Base-by-base conservation (phyloP, 2,113 vertebrate genomes). In the Lichenostomus cassidix region DNA sequence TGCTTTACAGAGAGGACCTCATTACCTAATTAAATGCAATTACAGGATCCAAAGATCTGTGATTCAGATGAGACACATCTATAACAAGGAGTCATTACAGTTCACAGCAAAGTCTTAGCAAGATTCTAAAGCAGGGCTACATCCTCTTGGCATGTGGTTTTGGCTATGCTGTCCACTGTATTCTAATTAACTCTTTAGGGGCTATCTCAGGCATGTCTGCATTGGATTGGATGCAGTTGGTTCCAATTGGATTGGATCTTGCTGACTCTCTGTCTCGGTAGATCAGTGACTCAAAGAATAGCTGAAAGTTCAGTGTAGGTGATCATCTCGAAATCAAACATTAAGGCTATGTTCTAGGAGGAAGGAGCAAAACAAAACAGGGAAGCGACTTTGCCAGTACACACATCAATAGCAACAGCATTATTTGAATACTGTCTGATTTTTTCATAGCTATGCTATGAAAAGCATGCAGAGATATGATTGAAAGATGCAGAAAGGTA, bases 21-120 rank as follows among this genome's bases (percentile, higher is more conserved):
- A 70, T 95, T 74, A 73, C 46, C 46, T 94, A 74, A 89, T 90
- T 94, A 92, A 89, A 74, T 81, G 59, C 58, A 83, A 81, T 96
- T 94, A 87, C 58, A 41, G 68, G 58, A 50, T 65, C 46, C 73
- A 83, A 86, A 81, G 89, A 74, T 41, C 44, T 74, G 75, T 87
- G 83, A 76, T 83, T 92, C 68, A 65, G 67, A 79, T 83, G 33
- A 80, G 41, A 50, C 63, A 58, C 35, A 39, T 87, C 44, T 79
- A 2, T 67, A 82, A 88, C 78, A 58, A 28, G 46, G 35, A 81
- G 56, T 84, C 82, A 50, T 70, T 70, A 70, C 56, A 75, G 42
- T n/a, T 76, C 64, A 37, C 27, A 60, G 73, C 41, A 84, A 81
- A 87, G 41, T 71, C 73, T 78, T 20, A 82, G 62, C 47, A 20